Base-by-base conservation (phyloP, 2,113 vertebrate species). In the Upupa epops region DNA sequence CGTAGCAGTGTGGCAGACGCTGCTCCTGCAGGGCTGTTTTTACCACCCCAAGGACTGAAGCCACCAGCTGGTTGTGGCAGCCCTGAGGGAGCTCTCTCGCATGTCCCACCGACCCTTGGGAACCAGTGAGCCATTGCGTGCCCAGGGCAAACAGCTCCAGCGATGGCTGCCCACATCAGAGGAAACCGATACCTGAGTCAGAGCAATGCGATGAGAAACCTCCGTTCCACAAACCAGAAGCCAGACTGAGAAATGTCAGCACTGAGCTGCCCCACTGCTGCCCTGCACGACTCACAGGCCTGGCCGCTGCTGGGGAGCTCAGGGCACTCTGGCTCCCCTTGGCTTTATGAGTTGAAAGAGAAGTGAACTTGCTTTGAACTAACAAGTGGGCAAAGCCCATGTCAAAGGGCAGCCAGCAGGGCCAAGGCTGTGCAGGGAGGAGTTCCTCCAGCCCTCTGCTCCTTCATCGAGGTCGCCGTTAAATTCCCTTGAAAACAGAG, bases 401-500 rank as follows among this genome's bases (percentile, higher is more conserved):
- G 42, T 58, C 77, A 49, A 90, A 90, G 94, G 79, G 96, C 86
- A 83, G 94, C 81, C 45, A n/a, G 34, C 13, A 13, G 92, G 84
- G 58, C 59, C 13, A 37, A 54, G 79, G 71, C 58, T 5, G 12
- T 19, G 92, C 86, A 91, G 93, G 94, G 95, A 96, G 94, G 92
- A 78, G 86, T 51, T 96, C 45, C 83, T 85, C 66, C 8, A 19
- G 89, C 72, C 16, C n/a, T 74, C 26, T 59, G 86, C 75, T 95
- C 92, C 78, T 94, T 63, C 0, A 7, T 17, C n/a, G 26, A 89
- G 88, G 86, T 46, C 6, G 58, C 49, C 2, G 8, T 83, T 81
- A 63, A 91, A 96, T 95, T 96, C 93, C 85, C 94, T 96, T 94
- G 92, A 96, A 97, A 95, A 96, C 69, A 88, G 93, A 96, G 96